Base-by-base conservation (phyloP, 2,113 vertebrate genomes). In the Sapajus apella region DNA sequence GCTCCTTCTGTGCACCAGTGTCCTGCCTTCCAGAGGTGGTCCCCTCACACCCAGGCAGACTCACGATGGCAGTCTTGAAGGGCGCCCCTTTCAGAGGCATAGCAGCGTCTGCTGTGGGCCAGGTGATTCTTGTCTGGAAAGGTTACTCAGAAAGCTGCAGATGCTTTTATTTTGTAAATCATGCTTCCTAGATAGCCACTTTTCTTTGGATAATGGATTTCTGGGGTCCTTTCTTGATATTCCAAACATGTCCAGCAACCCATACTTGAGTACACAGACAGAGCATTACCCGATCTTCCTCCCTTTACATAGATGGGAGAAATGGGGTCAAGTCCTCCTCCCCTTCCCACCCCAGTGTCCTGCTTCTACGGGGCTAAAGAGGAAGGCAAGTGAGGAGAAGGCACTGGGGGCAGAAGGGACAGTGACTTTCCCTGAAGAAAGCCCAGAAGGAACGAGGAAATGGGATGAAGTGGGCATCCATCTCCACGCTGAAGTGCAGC, bases 1-100 rank as follows among this genome's bases (percentile, higher is more conserved):
- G 12, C n/a, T 45, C 79, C 13, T 10, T 11, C 27, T 40, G 3
- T 0, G 18, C 2, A 2, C 2, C 23, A 30, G 4, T 0, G 3
- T n/a, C 40, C 25, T 27, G 7, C 25, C 0, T 17, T 5, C 43
- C 47, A 32, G 21, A 37, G 70, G 20, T 16, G 8, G 20, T 9
- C 10, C 20, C 43, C 30, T 70, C 16, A 23, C 17, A 20, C 2
- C 14, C 1, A 9, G 11, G 30, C 30, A 23, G 16, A n/a, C 77
- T 32, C 27, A 9, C 0, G 4, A 16, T 16, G 12, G n/a, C 52
- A 25, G 4, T 56, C 80, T 82, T 30, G 6, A n/a, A 17, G 4
- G 7, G 37, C 14, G 27, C 64, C 64, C 72, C 87, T 82, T 72
- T 66, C 30, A 40, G 40, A 35, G 3, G 30, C 3, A 6, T 18